Evolutionary conservation across 2,888 invertebrate species (phyloP), one percentile per base, ranked within the genome.

Genomic region (Scaptomyza tumidula): DNA sequence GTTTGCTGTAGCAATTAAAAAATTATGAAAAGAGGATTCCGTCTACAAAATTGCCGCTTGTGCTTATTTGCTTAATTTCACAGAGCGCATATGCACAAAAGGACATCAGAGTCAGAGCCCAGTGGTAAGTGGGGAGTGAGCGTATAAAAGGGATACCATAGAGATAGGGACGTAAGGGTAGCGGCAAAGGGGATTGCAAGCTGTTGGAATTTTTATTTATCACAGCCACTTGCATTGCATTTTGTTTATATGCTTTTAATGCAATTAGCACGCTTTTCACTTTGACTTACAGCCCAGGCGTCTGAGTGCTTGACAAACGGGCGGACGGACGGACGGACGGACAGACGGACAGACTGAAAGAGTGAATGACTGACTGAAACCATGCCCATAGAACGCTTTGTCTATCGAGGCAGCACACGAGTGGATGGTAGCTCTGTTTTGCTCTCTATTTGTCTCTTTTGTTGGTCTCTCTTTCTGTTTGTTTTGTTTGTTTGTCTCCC

Each of bases 261-360:
- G 85, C 85, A 86, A 86, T 86, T 86, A 86, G 88, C 88, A 88
- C 75, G 87, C 87, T 86, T 84, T 86, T 86, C 87, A 86, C 88
- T 88, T 86, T 84, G 83, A 83, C 87, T 87, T 80, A 84, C 80
- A 10, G 88, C 75, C 66, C 84, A 75, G 77, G 63, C 71, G 71
- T 66, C 75, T 59, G 85, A 71, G 76, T 75, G 59, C 70, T 70
- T 71, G 73, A 66, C 66, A 66, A 52, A 64, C 66, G 24, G 39
- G 14, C 43, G 41, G 58, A 66, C 52, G 49, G 73, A 66, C 66
- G 64, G 49, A 62, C 66, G 16, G 14, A 27, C 39, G 44, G 43
- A 49, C 50, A 7, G 39, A 48, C 24, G 9, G 56, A 62, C 39
- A 19, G 41, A 46, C 10, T 7, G 19, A 10, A 37, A 7, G 13